phyloP scores from a whole-genome alignment of 2,888 invertebrate genomes.

The Tortricodes alternella region DNA sequence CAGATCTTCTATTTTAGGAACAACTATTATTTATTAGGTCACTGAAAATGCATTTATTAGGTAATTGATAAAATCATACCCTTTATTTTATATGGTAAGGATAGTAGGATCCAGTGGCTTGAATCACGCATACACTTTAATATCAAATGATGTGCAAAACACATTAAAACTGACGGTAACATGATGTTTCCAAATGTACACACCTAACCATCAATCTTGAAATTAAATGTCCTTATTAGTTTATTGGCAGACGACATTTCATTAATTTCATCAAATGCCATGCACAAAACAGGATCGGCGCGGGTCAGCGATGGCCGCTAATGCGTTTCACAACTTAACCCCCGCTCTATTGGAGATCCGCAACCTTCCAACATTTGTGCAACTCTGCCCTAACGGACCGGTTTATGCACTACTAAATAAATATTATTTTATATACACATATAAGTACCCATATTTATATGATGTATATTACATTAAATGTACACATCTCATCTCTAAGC shows the following conservation, averaged over 20 bases:
- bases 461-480: background rate
- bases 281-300: conserved; percentile 59
- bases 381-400: conserved; percentile 22
- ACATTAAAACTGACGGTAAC: background rate
- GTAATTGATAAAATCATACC: too few species aligned
- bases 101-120: too few species aligned
- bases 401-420: conserved; percentile 20
- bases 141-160: too few species aligned
- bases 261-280: conserved; percentile 65
- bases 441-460: background rate
- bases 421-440: background rate
- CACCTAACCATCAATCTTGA: background rate
- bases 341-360: conserved; percentile 39
- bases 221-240: conserved; percentile 22
- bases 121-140: too few species aligned
- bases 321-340: conserved; percentile 53
- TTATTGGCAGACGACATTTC: conserved; percentile 42
- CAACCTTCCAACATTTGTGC: conserved; percentile 14
- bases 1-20: too few species aligned
- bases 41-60: too few species aligned
- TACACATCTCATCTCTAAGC: background rate
- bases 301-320: conserved; percentile 52
- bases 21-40: too few species aligned
- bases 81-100: too few species aligned
- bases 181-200: background rate